Evolutionary conservation across 2,888 invertebrate genomes (phyloP).

Genomic region (Lepidochrysops patricia): DNA sequence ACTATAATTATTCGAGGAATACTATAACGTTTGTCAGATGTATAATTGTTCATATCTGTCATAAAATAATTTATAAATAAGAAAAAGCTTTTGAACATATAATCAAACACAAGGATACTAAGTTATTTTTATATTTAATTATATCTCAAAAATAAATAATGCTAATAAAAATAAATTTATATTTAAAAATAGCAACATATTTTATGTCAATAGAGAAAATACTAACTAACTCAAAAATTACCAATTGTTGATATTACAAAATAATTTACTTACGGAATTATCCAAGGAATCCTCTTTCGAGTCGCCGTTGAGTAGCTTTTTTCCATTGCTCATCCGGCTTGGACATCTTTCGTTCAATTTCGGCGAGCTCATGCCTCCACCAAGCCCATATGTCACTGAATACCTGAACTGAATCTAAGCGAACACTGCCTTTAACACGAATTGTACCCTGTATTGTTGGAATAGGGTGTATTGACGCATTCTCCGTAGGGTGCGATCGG

Average conservation of each 20-base stretch:
- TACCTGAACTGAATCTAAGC: neutral
- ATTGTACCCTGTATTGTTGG: neutral
- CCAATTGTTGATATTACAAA: neutral
- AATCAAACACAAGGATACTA: too few relatives aligned
- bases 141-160: neutral
- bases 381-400: conserved; percentile 21
- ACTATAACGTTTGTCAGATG: too few relatives aligned
- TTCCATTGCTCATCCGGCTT: conserved; percentile 55
- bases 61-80: too few relatives aligned
- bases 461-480: conserved; percentile 2
- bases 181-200: too few relatives aligned
- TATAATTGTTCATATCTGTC: too few relatives aligned
- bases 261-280: conserved; percentile 61
- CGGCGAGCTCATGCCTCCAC: conserved; percentile 53
- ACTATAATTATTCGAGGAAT: too few relatives aligned
- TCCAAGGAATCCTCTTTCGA: conserved; percentile 61
- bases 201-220: neutral
- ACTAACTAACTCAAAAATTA: neutral
- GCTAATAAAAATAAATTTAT: neutral
- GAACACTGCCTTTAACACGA: neutral
- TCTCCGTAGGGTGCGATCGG: conserved; percentile 18
- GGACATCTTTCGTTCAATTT: conserved; percentile 58
- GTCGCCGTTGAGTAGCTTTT: conserved; percentile 50
- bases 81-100: too few relatives aligned
- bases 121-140: too few relatives aligned